Conservation (phyloP, 1,140 invertebrate species). For the Sitodiplosis mosellana region DNA sequence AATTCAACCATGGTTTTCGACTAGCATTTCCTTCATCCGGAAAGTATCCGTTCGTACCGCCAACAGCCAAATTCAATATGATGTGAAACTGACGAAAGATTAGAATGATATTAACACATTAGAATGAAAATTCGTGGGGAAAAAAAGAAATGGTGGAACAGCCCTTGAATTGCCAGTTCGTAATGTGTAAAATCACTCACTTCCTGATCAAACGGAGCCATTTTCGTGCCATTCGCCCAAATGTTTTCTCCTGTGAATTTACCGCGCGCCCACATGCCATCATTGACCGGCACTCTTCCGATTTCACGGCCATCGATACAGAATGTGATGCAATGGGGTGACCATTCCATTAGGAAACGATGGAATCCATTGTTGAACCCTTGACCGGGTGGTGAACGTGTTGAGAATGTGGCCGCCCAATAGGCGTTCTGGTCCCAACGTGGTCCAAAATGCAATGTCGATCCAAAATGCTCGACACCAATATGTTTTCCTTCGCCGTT, state of each 20-base stretch:
- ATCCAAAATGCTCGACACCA: slow-evolving; percentile 33
- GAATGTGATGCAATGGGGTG: slow-evolving; percentile 26
- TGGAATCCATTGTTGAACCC: slow-evolving; percentile 30
- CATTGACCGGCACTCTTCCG: slow-evolving; percentile 18
- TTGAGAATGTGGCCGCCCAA: slow-evolving; percentile 17
- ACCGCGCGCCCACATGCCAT: slow-evolving; percentile 27
- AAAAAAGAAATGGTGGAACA: too few species aligned
- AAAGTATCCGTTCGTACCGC: slow-evolving; percentile 30
- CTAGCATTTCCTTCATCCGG: slow-evolving; percentile 20
- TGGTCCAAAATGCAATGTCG: slow-evolving; percentile 41
- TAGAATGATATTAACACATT: too few species aligned
- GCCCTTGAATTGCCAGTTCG: too few species aligned
- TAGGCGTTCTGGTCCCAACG: slow-evolving; percentile 29
- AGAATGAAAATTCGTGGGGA: too few species aligned
- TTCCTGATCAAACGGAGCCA: slow-evolving; percentile 32
- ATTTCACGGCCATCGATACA: slow-evolving; percentile 26
- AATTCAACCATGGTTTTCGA: slow-evolving; percentile 26
- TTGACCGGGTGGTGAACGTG: slow-evolving; percentile 10
- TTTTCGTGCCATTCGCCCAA: slow-evolving; percentile 25
- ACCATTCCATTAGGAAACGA: slow-evolving; percentile 30
- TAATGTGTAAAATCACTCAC: slow-evolving; percentile 16
- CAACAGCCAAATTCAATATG: slow-evolving; percentile 30
- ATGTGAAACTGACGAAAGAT: slow-evolving; percentile 25
- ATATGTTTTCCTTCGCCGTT: slow-evolving; percentile 20
- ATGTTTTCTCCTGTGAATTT: slow-evolving; percentile 23